Conservation (phyloP, 2,797 vertebrate species). For the Bovichtus diacanthus region DNA sequence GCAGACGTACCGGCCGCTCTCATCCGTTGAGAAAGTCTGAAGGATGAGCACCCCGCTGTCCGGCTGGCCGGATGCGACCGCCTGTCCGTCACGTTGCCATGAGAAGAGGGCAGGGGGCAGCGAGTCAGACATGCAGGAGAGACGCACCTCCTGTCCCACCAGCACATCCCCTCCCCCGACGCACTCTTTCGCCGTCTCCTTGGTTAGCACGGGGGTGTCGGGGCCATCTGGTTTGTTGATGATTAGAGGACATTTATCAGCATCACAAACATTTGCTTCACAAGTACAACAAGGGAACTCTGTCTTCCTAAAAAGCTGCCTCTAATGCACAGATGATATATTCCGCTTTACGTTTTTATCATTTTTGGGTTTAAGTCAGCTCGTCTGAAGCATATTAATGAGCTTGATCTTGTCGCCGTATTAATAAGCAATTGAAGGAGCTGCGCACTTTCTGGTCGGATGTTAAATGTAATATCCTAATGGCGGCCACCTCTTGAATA, state of each 20-base stretch:
- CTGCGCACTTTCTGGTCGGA: background rate
- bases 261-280: slow-evolving; percentile 18
- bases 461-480: slow-evolving; percentile 1
- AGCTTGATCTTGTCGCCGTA: background rate
- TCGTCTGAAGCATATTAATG: slow-evolving; percentile 29
- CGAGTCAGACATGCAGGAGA: slow-evolving; percentile 81
- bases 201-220: slow-evolving; percentile 79
- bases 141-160: slow-evolving; percentile 76
- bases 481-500: slow-evolving; percentile 11
- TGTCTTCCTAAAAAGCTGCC: background rate
- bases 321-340: slow-evolving; percentile 11
- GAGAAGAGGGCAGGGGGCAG: slow-evolving; percentile 82
- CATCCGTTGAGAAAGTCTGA: slow-evolving; percentile 75
- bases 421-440: slow-evolving; percentile 31
- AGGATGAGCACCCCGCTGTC: slow-evolving; percentile 79
- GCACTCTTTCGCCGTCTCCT: slow-evolving; percentile 70
- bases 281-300: background rate
- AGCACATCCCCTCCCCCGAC: slow-evolving; percentile 78
- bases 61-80: slow-evolving; percentile 63
- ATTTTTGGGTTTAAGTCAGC: slow-evolving; percentile 21
- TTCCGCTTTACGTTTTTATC: slow-evolving; percentile 12
- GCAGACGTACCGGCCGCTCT: slow-evolving; percentile 81
- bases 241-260: slow-evolving; percentile 39
- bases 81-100: slow-evolving; percentile 75
- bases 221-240: slow-evolving; percentile 81